A percentile compares a stretch with the other conserved stretches of the same genome.
Conservation (phyloP, 2,113 vertebrate species). For the Hemicordylus capensis region DNA sequence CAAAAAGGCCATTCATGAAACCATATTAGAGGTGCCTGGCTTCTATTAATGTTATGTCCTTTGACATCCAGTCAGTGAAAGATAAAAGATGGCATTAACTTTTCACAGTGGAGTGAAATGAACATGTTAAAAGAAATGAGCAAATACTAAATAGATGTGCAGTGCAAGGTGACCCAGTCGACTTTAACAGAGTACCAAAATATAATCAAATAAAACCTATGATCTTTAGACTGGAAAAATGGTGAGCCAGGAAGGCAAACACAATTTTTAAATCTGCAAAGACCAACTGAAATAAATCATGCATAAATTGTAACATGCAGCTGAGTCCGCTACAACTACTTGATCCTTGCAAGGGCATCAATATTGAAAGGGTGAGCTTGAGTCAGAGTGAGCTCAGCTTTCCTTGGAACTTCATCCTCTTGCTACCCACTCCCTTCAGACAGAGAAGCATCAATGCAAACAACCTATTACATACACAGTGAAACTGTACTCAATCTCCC, state of each 20-base stretch:
- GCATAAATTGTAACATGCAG: constrained; percentile 32
- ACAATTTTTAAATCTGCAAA: constrained; percentile 67
- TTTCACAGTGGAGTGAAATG: constrained; percentile 71
- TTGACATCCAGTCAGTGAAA: constrained; percentile 73
- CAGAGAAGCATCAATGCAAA: constrained; percentile 42
- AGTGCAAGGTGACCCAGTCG: constrained; percentile 73
- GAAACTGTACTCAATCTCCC: constrained; percentile 29
- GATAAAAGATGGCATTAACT: constrained; percentile 77
- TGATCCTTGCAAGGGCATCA: constrained; percentile 30
- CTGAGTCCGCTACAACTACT: constrained; percentile 20
- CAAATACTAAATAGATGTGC: constrained; percentile 65
- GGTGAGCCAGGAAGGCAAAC: constrained; percentile 65
- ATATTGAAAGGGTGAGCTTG: constrained; percentile 28
- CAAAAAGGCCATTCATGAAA: constrained; percentile 69
- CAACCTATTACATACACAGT: constrained; percentile 42
- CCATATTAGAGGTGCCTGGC: constrained; percentile 61
- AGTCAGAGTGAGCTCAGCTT: constrained; percentile 29
- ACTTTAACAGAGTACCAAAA: constrained; percentile 75
- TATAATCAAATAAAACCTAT: constrained; percentile 76
- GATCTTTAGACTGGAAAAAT: constrained; percentile 71
- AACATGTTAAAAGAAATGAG: constrained; percentile 65
- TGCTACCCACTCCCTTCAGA: constrained; percentile 23
- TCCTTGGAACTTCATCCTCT: constrained; percentile 36
- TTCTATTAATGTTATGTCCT: constrained; percentile 73
- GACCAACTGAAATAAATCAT: constrained; percentile 66